phyloP scores from a whole-genome alignment of 1,140 invertebrate species.

The Drosophila pruinosa region DNA sequence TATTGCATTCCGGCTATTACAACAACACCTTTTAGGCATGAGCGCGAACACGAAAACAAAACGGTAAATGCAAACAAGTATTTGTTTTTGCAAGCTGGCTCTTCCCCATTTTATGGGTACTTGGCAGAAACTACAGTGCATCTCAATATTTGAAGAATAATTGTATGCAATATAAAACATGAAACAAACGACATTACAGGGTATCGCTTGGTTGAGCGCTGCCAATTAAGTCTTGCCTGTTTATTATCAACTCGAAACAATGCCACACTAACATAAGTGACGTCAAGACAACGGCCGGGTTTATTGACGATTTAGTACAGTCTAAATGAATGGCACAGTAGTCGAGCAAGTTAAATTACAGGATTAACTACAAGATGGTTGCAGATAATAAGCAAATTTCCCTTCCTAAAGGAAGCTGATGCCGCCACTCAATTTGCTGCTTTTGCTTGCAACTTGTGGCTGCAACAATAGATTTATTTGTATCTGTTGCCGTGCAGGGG shows the following conservation, averaged over 20 bases:
- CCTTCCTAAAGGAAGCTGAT: neutral
- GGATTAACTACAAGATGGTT: conserved; percentile 18
- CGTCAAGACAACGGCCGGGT: conserved; percentile 13
- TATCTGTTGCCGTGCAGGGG: neutral
- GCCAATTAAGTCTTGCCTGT: neutral
- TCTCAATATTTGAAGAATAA: too few relatives aligned
- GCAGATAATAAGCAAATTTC: conserved; percentile 5
- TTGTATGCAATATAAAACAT: too few relatives aligned
- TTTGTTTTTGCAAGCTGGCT: too few relatives aligned
- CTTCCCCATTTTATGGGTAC: too few relatives aligned
- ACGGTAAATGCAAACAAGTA: too few relatives aligned
- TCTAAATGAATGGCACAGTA: conserved; percentile 6
- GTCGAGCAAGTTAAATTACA: conserved; percentile 2
- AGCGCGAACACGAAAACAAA: too few relatives aligned
- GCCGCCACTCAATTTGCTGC: neutral
- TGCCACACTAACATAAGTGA: conserved; percentile 13
- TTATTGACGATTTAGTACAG: conserved; percentile 22
- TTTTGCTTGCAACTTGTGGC: conserved; percentile 35
- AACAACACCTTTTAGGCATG: too few relatives aligned
- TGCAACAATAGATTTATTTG: neutral
- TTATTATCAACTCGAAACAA: conserved; percentile 12
- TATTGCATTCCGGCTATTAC: too few relatives aligned
- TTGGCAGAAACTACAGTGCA: too few relatives aligned
- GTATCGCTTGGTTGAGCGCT: neutral
- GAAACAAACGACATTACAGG: neutral